Base-by-base conservation (phyloP, 2,797 vertebrate genomes). In the Chromis chromis region DNA sequence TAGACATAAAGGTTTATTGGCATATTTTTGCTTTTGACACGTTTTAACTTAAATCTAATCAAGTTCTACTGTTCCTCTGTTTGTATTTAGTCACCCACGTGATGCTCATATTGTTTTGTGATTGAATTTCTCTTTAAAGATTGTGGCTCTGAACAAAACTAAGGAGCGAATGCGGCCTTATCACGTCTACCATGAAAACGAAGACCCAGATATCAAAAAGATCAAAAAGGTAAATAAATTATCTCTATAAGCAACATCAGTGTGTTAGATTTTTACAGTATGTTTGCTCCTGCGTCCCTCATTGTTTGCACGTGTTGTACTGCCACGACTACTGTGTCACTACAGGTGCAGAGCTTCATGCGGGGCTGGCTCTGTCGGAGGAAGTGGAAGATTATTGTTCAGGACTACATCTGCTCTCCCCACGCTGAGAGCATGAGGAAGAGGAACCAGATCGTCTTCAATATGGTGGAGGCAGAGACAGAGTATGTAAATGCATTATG, bases 121-220 rank as follows among this genome's bases (percentile, higher is more conserved):
- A 24, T 17, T 75, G 22, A 60, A 28, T 76, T 56, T 68, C 2
- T 80, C 65, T 81, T 71, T 1, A 54, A 76, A 99, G 98, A 99
- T 99, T 86, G 58, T 98, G 46, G 98, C 98, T 54, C 95, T 99
- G 81, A 99, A 99, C 94, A 99, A 98, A 95, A 99, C 98, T 53
- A 99, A 98, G 94, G 97, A 98, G 92, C 95, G 97, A 72, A 99
- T 99, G 97, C 87, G 97, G 49, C 98, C 98, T 39, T 98, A 98
- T 87, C 98, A 98, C 53, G 93, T 95, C 70, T 92, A 93, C 87
- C 96, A 97, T 60, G 97, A 98, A 83, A 96, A 96, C 1, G 98
- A 99, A 63, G 96, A 99, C 81, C 98, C 98, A 4, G 98, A 99
- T 81, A 99, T 99, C 67, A 99, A 99, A 93, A 99, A 99, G 92